phyloP scores from a whole-genome alignment of 2,113 vertebrate species.

The Zosterops borbonicus region DNA sequence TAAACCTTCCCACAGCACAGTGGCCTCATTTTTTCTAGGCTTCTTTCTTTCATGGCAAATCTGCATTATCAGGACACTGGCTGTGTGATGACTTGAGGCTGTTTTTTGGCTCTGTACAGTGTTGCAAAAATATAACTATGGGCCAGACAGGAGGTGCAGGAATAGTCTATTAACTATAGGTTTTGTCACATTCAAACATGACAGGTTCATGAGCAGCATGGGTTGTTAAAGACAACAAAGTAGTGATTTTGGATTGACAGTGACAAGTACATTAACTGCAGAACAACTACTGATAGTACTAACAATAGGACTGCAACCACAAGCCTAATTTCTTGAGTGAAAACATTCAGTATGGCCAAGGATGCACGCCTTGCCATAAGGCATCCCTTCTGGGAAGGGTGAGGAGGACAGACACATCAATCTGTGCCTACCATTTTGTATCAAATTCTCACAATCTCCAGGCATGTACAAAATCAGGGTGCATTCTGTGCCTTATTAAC shows the following conservation, averaged over 20 bases:
- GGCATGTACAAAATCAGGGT: neutral
- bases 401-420: neutral
- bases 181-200: neutral
- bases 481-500: neutral
- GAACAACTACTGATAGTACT: neutral
- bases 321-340: neutral
- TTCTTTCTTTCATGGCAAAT: neutral
- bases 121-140: neutral
- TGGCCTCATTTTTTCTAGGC: neutral
- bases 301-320: neutral
- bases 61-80: neutral
- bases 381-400: neutral
- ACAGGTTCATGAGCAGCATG: neutral
- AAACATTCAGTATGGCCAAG: neutral
- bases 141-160: neutral
- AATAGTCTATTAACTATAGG: neutral
- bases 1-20: neutral
- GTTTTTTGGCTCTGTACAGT: neutral
- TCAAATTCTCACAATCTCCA: neutral
- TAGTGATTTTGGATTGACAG: neutral
- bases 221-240: neutral
- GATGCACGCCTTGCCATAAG: accelerated
- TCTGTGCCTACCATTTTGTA: neutral
- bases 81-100: neutral
- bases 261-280: neutral